These are phyloP conservation scores for Rhaphigaster nebulosa DNA, from an alignment of 2,888 invertebrate genomes.

Conservation along the genomic window DNA sequence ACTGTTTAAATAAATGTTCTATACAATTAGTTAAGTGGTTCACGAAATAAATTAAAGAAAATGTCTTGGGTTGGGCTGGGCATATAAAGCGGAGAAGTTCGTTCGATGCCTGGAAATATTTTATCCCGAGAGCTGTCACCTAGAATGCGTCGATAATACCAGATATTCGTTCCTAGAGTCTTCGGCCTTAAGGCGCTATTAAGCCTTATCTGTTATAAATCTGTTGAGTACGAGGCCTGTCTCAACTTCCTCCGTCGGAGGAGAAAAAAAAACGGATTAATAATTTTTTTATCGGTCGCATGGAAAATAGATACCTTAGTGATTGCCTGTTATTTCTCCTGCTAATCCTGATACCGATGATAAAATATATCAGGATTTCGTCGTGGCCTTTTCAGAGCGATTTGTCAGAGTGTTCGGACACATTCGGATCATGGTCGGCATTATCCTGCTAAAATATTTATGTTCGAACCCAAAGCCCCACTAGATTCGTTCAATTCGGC, in stretches of 20 bases:
- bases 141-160: background rate
- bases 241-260: background rate
- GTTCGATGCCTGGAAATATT: background rate
- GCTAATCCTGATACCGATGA: background rate
- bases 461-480: too few species aligned
- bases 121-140: background rate
- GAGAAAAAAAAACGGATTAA: background rate
- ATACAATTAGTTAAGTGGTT: background rate
- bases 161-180: background rate
- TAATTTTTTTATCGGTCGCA: background rate
- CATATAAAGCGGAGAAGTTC: background rate
- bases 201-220: slow-evolving; percentile 1
- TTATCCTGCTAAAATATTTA: too few species aligned
- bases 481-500: too few species aligned
- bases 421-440: too few species aligned
- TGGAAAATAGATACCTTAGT: background rate
- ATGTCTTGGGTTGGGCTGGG: background rate
- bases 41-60: background rate
- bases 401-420: too few species aligned
- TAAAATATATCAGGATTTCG: background rate
- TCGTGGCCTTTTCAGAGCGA: background rate
- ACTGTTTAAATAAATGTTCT: background rate
- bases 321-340: background rate
- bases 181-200: background rate
- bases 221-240: background rate